Evolutionary conservation across 2,888 invertebrate species (phyloP).

Genomic region (Syritta pipiens): DNA sequence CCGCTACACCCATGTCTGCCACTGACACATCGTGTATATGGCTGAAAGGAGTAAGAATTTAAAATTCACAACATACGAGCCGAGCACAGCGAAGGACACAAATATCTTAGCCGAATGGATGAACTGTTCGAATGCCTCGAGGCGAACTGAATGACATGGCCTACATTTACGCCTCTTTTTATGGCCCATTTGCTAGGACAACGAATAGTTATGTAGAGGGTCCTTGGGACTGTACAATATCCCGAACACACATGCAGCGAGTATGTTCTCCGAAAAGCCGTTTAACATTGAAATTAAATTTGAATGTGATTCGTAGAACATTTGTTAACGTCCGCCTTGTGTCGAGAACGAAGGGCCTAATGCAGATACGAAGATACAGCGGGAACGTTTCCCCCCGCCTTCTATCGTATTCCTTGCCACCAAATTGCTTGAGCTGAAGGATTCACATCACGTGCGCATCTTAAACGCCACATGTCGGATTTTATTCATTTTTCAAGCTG

Average conservation of each 20-base stretch:
- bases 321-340: conserved; percentile 63
- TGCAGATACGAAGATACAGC: too few species aligned
- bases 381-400: too few species aligned
- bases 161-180: conserved; percentile 42
- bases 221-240: background rate
- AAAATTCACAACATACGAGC: conserved; percentile 59
- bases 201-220: conserved; percentile 45
- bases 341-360: conserved; percentile 24
- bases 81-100: conserved; percentile 1
- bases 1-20: conserved; percentile 15
- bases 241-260: background rate
- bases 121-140: conserved; percentile 35
- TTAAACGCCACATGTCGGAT: conserved; percentile 79
- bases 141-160: conserved; percentile 13
- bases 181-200: conserved; percentile 58
- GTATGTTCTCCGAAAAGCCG: conserved; percentile 26
- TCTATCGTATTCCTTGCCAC: conserved; percentile 29
- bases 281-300: conserved; percentile 67
- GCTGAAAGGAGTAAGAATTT: conserved; percentile 49
- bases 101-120: conserved; percentile 29
- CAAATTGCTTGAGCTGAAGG: conserved; percentile 71
- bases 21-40: conserved; percentile 26
- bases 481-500: conserved; percentile 74
- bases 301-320: conserved; percentile 66
- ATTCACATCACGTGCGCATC: conserved; percentile 78